Evolutionary conservation across 2,113 vertebrate genomes (phyloP).

Genomic region (Arenaria interpres): DNA sequence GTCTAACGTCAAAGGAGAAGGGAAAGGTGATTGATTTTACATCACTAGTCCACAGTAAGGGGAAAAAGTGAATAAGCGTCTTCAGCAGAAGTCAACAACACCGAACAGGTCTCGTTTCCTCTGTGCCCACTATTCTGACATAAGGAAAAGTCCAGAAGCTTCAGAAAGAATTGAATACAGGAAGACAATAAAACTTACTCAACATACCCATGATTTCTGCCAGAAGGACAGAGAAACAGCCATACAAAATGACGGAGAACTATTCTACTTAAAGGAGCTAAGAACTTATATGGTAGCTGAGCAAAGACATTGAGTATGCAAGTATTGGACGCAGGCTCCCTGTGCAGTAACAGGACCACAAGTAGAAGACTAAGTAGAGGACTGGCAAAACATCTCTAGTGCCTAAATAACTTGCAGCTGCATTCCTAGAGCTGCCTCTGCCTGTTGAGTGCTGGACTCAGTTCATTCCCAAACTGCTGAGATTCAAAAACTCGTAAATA

Average conservation of each 20-base stretch:
- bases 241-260: neutral
- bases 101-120: neutral
- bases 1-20: neutral
- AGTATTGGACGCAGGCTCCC: rapidly evolving
- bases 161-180: neutral
- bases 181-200: neutral
- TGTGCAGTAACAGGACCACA: neutral
- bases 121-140: neutral
- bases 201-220: neutral
- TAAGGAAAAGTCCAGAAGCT: neutral
- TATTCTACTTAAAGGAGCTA: neutral
- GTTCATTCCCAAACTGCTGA: neutral
- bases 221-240: neutral
- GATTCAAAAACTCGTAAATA: neutral
- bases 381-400: neutral
- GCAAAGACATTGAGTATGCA: neutral
- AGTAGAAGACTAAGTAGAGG: neutral
- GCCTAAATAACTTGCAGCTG: neutral
- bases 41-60: neutral
- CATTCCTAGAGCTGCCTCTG: neutral
- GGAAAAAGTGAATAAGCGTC: neutral
- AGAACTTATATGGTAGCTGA: neutral
- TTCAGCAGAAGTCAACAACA: neutral
- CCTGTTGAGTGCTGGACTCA: neutral
- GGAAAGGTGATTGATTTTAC: neutral